A percentile compares a stretch with the other conserved stretches of the same genome.
These are phyloP conservation scores for Carcharodon carcharias DNA, from an alignment of 2,797 vertebrate genomes.

Conservation along the genomic window DNA sequence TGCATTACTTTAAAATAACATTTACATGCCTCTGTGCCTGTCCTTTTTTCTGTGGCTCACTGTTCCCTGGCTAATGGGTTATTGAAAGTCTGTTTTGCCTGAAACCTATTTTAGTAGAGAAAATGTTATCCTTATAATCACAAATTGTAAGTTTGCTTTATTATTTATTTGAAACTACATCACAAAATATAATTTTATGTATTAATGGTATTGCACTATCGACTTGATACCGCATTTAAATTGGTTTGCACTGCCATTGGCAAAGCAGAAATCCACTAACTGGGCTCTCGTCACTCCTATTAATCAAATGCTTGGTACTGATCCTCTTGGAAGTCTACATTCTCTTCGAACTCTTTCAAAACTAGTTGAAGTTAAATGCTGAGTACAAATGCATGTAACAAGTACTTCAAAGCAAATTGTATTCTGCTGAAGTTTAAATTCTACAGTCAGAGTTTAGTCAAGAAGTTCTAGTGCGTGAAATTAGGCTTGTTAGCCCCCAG, in stretches of 20 bases:
- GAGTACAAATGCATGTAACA: not conserved
- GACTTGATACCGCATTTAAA: not conserved
- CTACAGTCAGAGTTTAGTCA: not conserved
- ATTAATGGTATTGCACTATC: not conserved
- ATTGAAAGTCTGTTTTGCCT: not conserved
- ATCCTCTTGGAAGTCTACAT: not conserved
- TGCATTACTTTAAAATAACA: conserved; percentile 8
- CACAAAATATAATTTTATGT: not conserved
- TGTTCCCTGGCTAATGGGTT: not conserved
- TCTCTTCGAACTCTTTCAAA: not conserved
- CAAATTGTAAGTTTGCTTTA: not conserved
- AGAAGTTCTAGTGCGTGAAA: not conserved
- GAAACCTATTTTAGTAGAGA: not conserved
- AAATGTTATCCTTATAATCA: not conserved
- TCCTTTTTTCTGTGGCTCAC: not conserved
- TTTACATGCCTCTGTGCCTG: not conserved
- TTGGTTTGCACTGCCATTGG: not conserved
- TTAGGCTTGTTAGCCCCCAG: not conserved
- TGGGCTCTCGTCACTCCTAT: not conserved
- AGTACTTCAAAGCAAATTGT: not conserved
- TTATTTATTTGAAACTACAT: not conserved
- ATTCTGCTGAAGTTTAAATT: not conserved
- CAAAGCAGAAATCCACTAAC: not conserved
- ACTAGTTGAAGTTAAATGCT: not conserved
- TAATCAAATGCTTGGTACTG: not conserved